phyloP scores from a whole-genome alignment of 92 coral and sea anemone genomes.

The Meandrina meandrites region DNA sequence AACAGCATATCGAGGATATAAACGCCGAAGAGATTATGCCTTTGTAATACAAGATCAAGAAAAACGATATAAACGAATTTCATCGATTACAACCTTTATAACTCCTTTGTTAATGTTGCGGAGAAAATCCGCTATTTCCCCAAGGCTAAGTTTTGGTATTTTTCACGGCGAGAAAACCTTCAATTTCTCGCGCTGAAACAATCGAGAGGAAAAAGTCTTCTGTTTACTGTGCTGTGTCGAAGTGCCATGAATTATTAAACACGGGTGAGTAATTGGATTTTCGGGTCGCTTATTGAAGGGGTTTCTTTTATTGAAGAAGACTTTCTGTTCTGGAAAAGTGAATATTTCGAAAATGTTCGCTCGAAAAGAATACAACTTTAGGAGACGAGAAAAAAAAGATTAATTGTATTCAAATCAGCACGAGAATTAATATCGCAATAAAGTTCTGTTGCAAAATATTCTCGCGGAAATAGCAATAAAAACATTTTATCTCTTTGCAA shows the following conservation, averaged over 20 bases:
- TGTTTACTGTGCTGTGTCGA: constrained; percentile 31
- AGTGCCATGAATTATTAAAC: constrained; percentile 47
- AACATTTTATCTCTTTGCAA: neutral
- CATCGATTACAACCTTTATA: constrained; percentile 4
- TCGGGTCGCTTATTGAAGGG: constrained; percentile 23
- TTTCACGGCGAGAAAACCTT: neutral
- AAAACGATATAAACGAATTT: constrained; percentile 19
- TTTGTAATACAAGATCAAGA: constrained; percentile 6
- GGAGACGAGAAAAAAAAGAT: neutral
- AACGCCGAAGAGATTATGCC: constrained; percentile 8
- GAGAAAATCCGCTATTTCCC: neutral
- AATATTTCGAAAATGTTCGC: neutral
- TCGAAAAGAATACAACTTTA: neutral
- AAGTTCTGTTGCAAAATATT: neutral
- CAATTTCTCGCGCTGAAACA: constrained; percentile 2
- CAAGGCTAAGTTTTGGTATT: neutral
- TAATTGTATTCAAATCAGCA: neutral
- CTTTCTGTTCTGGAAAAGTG: constrained; percentile 8
- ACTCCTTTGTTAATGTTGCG: neutral
- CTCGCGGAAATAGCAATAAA: neutral
- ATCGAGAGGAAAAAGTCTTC: constrained; percentile 22
- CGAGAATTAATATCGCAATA: neutral
- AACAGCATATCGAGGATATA: constrained; percentile 10
- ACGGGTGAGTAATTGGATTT: constrained; percentile 41
- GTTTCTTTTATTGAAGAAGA: constrained; percentile 12